Conservation (phyloP, 1,140 invertebrate species). For the Pogonognathellus flavescens region DNA sequence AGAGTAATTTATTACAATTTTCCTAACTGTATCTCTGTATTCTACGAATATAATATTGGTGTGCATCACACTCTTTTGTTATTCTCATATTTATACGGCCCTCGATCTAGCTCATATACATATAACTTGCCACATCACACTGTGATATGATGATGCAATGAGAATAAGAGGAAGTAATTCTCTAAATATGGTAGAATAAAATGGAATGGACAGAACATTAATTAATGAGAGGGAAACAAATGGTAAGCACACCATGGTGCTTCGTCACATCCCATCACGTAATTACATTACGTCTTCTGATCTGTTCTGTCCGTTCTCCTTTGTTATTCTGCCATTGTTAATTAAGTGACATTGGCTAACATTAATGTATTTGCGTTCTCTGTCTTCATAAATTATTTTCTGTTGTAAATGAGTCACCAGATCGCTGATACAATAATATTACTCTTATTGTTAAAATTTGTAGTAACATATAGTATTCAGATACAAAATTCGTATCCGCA, state of each 20-base stretch:
- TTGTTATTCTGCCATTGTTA: conserved; percentile 28
- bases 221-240: conserved; percentile 45
- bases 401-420: neutral
- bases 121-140: no score
- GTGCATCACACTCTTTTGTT: no score
- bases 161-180: conserved; percentile 23
- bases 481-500: no score
- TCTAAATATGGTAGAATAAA: conserved; percentile 21
- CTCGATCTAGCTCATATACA: no score
- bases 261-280: conserved; percentile 30
- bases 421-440: no score
- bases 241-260: conserved; percentile 24
- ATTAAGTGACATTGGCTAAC: conserved; percentile 1
- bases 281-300: neutral
- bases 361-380: neutral
- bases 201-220: conserved; percentile 33
- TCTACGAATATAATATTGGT: no score
- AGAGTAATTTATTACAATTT: no score
- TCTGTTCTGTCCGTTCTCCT: conserved; percentile 1
- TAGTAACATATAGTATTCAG: no score
- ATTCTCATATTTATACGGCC: no score
- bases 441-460: no score
- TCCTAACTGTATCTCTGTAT: no score
- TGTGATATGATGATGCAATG: neutral
- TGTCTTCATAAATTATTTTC: neutral